Evolutionary conservation across 2,797 vertebrate species (phyloP), one percentile per base, ranked within the genome.

Genomic region (Gastrophryne carolinensis): DNA sequence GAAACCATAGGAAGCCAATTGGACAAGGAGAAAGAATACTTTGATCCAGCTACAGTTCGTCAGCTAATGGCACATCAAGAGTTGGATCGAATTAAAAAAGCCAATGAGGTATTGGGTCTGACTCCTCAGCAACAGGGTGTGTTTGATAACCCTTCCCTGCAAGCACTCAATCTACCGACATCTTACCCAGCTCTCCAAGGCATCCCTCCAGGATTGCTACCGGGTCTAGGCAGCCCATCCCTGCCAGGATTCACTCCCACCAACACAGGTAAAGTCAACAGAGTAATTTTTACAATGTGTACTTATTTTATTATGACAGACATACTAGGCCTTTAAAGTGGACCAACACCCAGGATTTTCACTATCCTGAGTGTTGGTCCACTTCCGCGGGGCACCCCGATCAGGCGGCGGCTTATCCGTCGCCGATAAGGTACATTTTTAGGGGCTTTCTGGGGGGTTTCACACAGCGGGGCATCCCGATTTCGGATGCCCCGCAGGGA

Each of bases 21-120:
- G 66, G 98, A 99, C 88, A 99, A 99, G 83, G 98, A 99, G 87
- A 99, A 98, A 84, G 98, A 99, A 85, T 99, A 98, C 87, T 98
- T 99, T 84, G 98, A 99, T 89, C 98, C 98, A 70, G 98, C 98
- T 74, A 99, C 98, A 80, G 97, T 99, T 81, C 95, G 98, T 79
- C 98, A 99, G 88, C 89, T 99, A 80, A 99, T 99, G 98, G 98
- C 98, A 80, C 98, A 99, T 79, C 98, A 99, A 88, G 98, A 99
- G 89, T 93, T 99, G 91, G 98, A 99, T 90, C 94, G 97, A 78
- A 98, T 99, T 84, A 99, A 99, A 90, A 99, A 99, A 86, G 97
- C 97, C 86, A 99, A 98, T 79, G 97, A 99, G 86, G 96, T 98
- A 84, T 92, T 99, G 73, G 97, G 98, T 90, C 89, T 99, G 88